Conservation (phyloP, 2,797 vertebrate species). For the Dermochelys coriacea region DNA sequence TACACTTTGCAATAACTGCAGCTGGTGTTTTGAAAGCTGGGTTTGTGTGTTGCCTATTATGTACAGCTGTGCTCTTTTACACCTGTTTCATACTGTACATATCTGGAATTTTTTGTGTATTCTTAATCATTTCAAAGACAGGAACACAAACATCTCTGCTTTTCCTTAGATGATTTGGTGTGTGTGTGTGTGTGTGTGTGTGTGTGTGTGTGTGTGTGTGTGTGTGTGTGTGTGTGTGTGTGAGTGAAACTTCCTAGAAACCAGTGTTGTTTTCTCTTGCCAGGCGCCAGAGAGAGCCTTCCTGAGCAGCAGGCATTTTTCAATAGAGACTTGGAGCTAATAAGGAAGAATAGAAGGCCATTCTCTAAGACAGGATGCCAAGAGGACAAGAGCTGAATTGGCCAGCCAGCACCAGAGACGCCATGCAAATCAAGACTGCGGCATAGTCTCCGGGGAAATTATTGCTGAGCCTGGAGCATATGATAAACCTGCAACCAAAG, state of each 20-base stretch:
- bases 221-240: background rate
- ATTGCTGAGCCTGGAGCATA: conserved; percentile 76
- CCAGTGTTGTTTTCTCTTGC: conserved; percentile 76
- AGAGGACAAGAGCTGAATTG: conserved; percentile 77
- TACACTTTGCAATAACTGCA: background rate
- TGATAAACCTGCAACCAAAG: conserved; percentile 81
- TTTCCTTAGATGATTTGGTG: conserved; percentile 64
- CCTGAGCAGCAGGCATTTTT: conserved; percentile 79
- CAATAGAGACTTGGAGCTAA: conserved; percentile 70
- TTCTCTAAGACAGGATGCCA: conserved; percentile 83
- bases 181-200: background rate
- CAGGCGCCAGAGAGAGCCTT: conserved; percentile 78
- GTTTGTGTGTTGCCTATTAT: fast-evolving
- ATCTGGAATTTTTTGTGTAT: conserved; percentile 70
- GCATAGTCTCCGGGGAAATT: conserved; percentile 79
- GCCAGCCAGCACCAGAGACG: conserved; percentile 79
- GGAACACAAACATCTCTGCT: conserved; percentile 75
- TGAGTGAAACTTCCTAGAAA: conserved; percentile 78
- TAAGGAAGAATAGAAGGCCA: conserved; percentile 77
- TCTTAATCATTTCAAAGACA: conserved; percentile 61
- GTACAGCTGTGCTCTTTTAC: conserved; percentile 12
- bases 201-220: background rate
- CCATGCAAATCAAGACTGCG: conserved; percentile 78
- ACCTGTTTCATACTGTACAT: conserved; percentile 69
- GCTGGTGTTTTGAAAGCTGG: background rate